These are phyloP conservation scores for Thereva unica DNA, from an alignment of 2,888 invertebrate genomes.

Conservation along the genomic window DNA sequence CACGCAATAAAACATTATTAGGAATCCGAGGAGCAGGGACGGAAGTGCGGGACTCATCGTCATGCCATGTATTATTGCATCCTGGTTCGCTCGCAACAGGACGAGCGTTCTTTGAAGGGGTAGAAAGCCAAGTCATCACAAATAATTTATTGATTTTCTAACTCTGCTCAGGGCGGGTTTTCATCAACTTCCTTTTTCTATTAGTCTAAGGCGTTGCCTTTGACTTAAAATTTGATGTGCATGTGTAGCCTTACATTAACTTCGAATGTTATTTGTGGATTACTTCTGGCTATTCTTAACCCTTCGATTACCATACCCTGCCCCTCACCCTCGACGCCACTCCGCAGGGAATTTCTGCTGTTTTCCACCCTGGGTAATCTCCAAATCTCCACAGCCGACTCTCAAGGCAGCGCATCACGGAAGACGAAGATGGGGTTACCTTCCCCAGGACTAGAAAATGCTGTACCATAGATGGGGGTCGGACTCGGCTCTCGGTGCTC, in stretches of 20 bases:
- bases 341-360: conserved; percentile 14
- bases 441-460: not conserved
- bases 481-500: too few species aligned
- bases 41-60: not conserved
- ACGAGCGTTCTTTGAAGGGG: conserved; percentile 8
- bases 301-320: conserved; percentile 33
- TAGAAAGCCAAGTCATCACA: conserved; percentile 37
- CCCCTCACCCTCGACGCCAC: not conserved
- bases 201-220: conserved; percentile 36
- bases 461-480: not conserved
- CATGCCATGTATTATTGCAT: conserved; percentile 2
- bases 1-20: conserved; percentile 44
- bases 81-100: not conserved
- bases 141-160: conserved; percentile 39
- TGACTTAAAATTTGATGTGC: conserved; percentile 36
- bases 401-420: not conserved
- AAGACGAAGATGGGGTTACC: not conserved
- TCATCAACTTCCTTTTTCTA: conserved; percentile 31
- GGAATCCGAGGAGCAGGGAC: conserved; percentile 10
- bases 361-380: conserved; percentile 8
- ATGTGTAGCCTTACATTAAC: conserved; percentile 36
- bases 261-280: conserved; percentile 38
- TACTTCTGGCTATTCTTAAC: conserved; percentile 39
- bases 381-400: conserved; percentile 19
- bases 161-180: conserved; percentile 25